Percentiles rank a stretch among this genome's conserved stretches.
phyloP scores from a whole-genome alignment of 2,888 invertebrate species.

The Trichopria drosophilae region DNA sequence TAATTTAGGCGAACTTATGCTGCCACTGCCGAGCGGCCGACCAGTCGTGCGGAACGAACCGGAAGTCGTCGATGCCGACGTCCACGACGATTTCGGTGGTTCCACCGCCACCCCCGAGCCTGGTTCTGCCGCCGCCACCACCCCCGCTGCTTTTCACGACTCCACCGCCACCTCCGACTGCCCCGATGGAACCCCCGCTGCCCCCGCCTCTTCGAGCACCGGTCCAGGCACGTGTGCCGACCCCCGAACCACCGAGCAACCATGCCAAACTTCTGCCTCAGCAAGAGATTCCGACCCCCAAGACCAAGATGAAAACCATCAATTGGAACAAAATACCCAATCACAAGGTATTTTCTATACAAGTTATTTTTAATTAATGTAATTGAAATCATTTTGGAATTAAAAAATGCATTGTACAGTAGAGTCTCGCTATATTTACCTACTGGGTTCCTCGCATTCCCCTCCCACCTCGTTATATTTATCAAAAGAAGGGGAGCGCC shows the following conservation, averaged over 20 bases:
- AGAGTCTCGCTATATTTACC: neutral
- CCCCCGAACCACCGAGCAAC: conserved; percentile 49
- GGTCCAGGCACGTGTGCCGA: conserved; percentile 45
- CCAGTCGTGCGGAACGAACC: conserved; percentile 49
- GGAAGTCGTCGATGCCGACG: conserved; percentile 53
- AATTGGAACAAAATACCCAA: conserved; percentile 98
- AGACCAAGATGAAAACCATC: conserved; percentile 94
- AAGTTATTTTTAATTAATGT: neutral
- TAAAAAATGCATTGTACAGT: neutral
- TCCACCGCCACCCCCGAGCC: conserved; percentile 57
- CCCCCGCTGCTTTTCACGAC: conserved; percentile 55
- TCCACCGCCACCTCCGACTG: conserved; percentile 30
- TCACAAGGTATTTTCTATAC: conserved; percentile 67
- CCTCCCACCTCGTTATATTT: neutral
- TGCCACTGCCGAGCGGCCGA: conserved; percentile 56
- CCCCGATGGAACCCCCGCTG: conserved; percentile 33
- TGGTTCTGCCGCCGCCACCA: conserved; percentile 51
- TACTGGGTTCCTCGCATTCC: neutral
- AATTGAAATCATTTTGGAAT: neutral
- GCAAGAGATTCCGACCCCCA: conserved; percentile 91
- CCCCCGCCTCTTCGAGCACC: conserved; percentile 28
- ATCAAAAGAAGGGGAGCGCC: neutral
- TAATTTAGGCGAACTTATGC: conserved; percentile 55
- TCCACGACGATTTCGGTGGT: conserved; percentile 50
- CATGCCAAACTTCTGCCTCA: conserved; percentile 73